Percentiles rank a stretch among this genome's conserved stretches.
These are phyloP conservation scores for Falco concolor DNA, from an alignment of 2,797 vertebrate species.

Conservation along the genomic window DNA sequence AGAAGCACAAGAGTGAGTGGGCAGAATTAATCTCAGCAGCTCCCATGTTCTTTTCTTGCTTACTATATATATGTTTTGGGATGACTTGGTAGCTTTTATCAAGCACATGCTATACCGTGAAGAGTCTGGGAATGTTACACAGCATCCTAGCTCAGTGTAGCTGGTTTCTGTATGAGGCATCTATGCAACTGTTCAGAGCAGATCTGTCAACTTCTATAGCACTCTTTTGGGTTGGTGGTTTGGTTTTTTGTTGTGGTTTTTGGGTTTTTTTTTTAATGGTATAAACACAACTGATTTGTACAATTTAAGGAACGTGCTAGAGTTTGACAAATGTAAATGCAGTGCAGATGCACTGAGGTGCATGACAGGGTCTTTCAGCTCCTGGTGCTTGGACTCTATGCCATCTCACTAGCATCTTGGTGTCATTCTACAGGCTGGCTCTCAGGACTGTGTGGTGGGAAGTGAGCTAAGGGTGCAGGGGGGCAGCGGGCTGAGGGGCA, in stretches of 20 bases:
- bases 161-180: background rate
- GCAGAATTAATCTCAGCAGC: background rate
- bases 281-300: background rate
- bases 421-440: background rate
- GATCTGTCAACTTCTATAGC: background rate
- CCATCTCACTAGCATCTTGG: background rate
- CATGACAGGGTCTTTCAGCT: background rate
- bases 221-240: too few species aligned
- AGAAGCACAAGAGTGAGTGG: background rate
- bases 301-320: background rate
- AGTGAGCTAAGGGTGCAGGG: background rate
- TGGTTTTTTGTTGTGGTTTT: background rate
- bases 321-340: background rate
- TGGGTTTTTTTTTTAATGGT: too few species aligned
- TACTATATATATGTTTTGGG: background rate
- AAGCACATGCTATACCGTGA: background rate
- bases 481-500: rapidly evolving
- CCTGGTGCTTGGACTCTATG: background rate
- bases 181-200: background rate
- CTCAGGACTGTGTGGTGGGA: background rate
- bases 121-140: background rate
- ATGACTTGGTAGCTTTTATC: background rate
- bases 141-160: background rate
- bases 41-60: background rate
- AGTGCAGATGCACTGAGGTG: background rate